Percentiles rank a stretch among this genome's conserved stretches.
Conservation (phyloP, 1,140 invertebrate species). For the Littorina saxatilis region DNA sequence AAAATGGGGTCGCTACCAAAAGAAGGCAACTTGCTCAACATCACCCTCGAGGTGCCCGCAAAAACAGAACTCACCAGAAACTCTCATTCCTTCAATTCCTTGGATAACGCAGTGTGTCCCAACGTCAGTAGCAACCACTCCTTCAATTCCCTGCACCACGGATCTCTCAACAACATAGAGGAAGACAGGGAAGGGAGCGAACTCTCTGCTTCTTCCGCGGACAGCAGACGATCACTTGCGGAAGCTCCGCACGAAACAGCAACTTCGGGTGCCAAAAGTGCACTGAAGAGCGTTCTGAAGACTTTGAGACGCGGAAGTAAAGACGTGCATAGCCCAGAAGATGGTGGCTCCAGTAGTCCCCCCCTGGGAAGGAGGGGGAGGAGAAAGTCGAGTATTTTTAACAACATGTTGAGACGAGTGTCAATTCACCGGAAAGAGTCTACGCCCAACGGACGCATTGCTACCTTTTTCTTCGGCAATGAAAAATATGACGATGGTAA, state of each 20-base stretch:
- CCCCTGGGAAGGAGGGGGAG: too few species aligned
- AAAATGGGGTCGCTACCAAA: not conserved
- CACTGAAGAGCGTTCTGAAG: not conserved
- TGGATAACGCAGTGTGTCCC: not conserved
- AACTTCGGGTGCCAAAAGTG: too few species aligned
- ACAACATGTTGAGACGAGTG: constrained; percentile 37
- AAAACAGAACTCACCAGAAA: not conserved
- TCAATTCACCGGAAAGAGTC: constrained; percentile 45
- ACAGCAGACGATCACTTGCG: too few species aligned
- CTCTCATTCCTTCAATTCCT: not conserved
- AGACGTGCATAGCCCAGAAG: too few species aligned
- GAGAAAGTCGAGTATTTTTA: constrained; percentile 38
- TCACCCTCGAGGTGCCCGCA: not conserved
- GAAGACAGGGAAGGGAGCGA: not conserved
- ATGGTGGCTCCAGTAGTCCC: too few species aligned
- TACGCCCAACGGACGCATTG: constrained; percentile 33
- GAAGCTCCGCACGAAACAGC: too few species aligned
- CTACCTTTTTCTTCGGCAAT: constrained; percentile 39
- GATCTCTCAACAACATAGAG: not conserved
- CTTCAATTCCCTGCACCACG: not conserved
- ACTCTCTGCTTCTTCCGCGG: not conserved
- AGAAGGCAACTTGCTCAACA: not conserved
- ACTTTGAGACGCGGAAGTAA: not conserved
- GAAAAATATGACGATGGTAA: constrained; percentile 19
- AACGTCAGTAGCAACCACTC: not conserved